These are phyloP conservation scores for Xenopus tropicalis DNA, from an alignment of 2,113 vertebrate species.

Conservation along the genomic window UCB_Xtro_10.0 CM004443.2:189367001-189367500, in stretches of 20 bases:
- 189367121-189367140: slow-evolving; percentile 8
- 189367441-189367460: neutral
- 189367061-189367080: too few relatives aligned
- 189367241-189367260: slow-evolving; percentile 30
- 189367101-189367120: neutral
- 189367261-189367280: slow-evolving; percentile 41
- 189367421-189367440: neutral
- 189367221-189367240: slow-evolving; percentile 45
- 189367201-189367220: slow-evolving; percentile 40
- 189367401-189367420: neutral
- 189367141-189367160: neutral
- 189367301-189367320: slow-evolving; percentile 42
- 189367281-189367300: slow-evolving; percentile 38
- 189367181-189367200: slow-evolving; percentile 38
- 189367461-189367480: neutral
- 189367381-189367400: slow-evolving; percentile 20
- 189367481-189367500: neutral
- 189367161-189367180: slow-evolving; percentile 33
- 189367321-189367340: slow-evolving; percentile 43
- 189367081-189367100: neutral
- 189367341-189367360: slow-evolving; percentile 27
- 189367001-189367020: too few relatives aligned
- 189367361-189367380: slow-evolving; percentile 25
- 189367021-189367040: too few relatives aligned
- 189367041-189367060: too few relatives aligned